Conservation (phyloP, 2,888 invertebrate genomes). For the Ormyrus labotus region DNA sequence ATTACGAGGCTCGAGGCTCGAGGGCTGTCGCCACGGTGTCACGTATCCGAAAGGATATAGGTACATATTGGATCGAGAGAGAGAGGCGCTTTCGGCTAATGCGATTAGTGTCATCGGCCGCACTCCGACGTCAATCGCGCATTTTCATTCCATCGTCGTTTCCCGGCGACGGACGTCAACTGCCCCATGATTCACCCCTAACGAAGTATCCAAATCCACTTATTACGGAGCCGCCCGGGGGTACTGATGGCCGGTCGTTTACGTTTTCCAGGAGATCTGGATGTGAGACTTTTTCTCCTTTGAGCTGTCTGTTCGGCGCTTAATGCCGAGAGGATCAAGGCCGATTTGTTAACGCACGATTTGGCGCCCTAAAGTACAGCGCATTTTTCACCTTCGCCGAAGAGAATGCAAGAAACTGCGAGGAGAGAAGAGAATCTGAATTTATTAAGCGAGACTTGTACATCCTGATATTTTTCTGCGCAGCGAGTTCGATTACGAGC, state of each 20-base stretch:
- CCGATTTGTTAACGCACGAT: slow-evolving; percentile 38
- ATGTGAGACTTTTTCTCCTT: background rate
- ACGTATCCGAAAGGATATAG: slow-evolving; percentile 20
- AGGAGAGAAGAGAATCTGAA: no score
- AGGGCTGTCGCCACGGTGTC: slow-evolving; percentile 55
- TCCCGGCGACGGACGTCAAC: no score
- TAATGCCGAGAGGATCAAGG: background rate
- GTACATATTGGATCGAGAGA: background rate
- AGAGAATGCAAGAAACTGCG: no score
- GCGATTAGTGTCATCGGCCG: slow-evolving; percentile 56
- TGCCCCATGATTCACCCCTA: background rate
- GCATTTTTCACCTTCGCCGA: slow-evolving; percentile 26
- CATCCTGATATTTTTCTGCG: no score
- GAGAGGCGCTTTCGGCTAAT: slow-evolving; percentile 41
- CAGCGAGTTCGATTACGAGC: no score
- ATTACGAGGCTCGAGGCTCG: slow-evolving; percentile 46
- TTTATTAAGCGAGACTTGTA: no score
- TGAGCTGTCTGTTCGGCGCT: background rate
- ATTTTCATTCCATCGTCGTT: background rate
- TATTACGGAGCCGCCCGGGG: background rate
- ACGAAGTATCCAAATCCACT: slow-evolving; percentile 47
- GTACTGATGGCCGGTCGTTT: slow-evolving; percentile 23
- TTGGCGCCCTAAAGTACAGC: background rate
- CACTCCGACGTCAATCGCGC: slow-evolving; percentile 39
- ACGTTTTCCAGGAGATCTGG: slow-evolving; percentile 22